Evolutionary conservation across 2,113 vertebrate genomes (phyloP).

Genomic region (Colistium nudipinnis): DNA sequence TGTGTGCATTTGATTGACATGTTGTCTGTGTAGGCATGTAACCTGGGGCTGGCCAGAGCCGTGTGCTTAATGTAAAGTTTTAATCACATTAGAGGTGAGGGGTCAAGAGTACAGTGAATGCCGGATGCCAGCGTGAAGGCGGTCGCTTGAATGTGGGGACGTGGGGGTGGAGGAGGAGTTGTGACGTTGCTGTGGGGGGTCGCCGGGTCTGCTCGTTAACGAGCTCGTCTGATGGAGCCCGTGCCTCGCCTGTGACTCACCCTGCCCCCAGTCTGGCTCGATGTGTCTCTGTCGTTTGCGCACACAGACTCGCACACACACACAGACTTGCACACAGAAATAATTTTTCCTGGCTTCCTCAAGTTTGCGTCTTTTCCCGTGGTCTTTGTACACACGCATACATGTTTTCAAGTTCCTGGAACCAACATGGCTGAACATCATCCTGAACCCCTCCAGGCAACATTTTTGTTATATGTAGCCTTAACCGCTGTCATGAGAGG

Average conservation of each 20-base stretch:
- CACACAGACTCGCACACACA: background rate
- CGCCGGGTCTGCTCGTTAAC: conserved; percentile 61
- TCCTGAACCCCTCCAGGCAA: background rate
- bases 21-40: conserved; percentile 16
- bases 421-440: background rate
- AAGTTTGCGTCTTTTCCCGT: background rate
- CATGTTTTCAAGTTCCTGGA: background rate
- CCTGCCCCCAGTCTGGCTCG: conserved; percentile 35
- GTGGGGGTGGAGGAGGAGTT: conserved; percentile 22
- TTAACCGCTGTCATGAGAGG: background rate
- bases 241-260: conserved; percentile 64
- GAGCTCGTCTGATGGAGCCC: conserved; percentile 49
- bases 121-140: conserved; percentile 28
- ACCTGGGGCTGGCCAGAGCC: conserved; percentile 19
- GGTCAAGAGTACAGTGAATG: conserved; percentile 57
- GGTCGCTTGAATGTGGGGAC: conserved; percentile 20
- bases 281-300: background rate
- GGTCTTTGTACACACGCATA: background rate
- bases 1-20: conserved; percentile 46
- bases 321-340: background rate
- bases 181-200: conserved; percentile 26
- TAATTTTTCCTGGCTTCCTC: background rate
- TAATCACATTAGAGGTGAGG: conserved; percentile 61
- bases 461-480: conserved; percentile 16
- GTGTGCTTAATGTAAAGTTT: conserved; percentile 50